Base-by-base conservation (phyloP, 2,113 vertebrate species). In the Aptenodytes patagonicus region DNA sequence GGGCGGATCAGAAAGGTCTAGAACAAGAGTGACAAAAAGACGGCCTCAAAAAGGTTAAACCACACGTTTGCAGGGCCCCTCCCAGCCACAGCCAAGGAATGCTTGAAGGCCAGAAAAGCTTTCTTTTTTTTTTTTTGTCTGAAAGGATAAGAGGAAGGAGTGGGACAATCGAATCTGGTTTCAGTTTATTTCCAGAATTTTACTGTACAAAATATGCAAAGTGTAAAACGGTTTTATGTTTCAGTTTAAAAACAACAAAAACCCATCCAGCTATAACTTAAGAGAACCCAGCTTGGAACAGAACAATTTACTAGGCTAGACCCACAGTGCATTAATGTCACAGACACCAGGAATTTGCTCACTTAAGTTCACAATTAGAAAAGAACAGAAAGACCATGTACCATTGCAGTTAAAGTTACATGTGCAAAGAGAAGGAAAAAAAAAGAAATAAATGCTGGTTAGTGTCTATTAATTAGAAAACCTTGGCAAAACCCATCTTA, bases 161-260 rank as follows among this genome's bases (percentile, higher is more conserved):
- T 22, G 34, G 73, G 44, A 92, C 89, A 92, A 93, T 71, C 18
- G 2, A 92, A 97, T 87, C 87, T 89, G 77, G 87, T 97, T 96
- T 97, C 92, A 69, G 76, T 98, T 98, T 97, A 98, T 98, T 98
- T 98, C 96, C 96, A 97, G 96, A 97, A 90, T 86, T 96, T 98
- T 97, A 97, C 90, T 97, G 97, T 97, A 98, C 97, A 98, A 98
- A 98, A 98, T 96, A 97, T 90, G 92, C 95, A 94, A 97, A 91
- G 86, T 95, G 91, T 97, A 97, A 98, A 98, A 97, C 69, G 4
- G 95, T 96, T 95, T 97, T 82, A 96, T 77, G 91, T 94, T 95
- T 97, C 87, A 92, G 95, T 96, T 96, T 81, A 92, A 89, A 96
- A 96, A 95, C 90, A 92, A 94, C 70, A 69, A 91, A 96, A 95